A percentile compares a stretch with the other conserved stretches of the same genome.
Evolutionary conservation across 2,113 vertebrate species (phyloP).

Genomic region (Hydropotes inermis): DNA sequence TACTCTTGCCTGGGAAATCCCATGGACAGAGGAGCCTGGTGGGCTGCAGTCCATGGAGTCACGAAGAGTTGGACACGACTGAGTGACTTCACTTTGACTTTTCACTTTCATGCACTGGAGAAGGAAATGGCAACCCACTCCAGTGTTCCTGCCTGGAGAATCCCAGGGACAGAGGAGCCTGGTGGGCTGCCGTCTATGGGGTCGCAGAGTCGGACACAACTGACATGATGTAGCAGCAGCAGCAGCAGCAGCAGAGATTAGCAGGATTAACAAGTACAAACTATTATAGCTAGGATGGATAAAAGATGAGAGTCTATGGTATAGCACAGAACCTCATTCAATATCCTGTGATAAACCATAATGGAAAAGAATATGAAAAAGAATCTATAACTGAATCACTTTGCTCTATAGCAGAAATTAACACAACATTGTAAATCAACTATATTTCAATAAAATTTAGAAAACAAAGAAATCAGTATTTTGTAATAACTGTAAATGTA

Average conservation of each 20-base stretch:
- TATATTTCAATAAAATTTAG: neutral
- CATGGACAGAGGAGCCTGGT: too few relatives aligned
- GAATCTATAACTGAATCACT: neutral
- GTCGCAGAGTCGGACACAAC: too few relatives aligned
- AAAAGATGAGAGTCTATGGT: neutral
- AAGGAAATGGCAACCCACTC: too few relatives aligned
- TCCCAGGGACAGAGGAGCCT: too few relatives aligned
- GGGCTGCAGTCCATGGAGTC: too few relatives aligned
- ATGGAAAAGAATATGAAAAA: neutral
- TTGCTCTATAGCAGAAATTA: neutral
- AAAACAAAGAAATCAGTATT: neutral
- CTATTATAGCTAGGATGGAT: neutral
- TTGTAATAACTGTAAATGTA: neutral
- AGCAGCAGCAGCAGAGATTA: neutral
- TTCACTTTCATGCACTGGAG: too few relatives aligned
- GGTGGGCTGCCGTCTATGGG: too few relatives aligned
- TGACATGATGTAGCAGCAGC: too few relatives aligned
- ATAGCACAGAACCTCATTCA: neutral
- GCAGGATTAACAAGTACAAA: neutral
- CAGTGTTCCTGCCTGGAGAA: too few relatives aligned
- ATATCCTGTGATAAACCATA: neutral
- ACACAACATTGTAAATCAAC: neutral
- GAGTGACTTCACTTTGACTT: too few relatives aligned
- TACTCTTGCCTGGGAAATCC: too few relatives aligned
- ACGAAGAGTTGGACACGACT: too few relatives aligned